Base-by-base conservation (phyloP, 2,113 vertebrate species). In the Nematolebias whitei region DNA sequence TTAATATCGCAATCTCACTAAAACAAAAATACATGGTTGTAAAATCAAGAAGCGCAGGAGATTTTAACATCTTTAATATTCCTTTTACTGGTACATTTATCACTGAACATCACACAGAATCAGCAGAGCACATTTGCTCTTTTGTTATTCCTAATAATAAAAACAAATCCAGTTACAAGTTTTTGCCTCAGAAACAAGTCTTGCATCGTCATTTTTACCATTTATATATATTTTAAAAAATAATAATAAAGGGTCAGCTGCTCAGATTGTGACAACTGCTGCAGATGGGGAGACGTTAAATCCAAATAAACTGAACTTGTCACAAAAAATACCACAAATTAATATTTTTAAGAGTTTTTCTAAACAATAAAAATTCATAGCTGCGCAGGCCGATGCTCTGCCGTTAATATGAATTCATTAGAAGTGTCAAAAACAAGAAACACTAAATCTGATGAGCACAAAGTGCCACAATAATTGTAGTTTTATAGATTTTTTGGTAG, bases 101-200 rank as follows among this genome's bases (percentile, higher is more conserved):
- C 89, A 90, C 85, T 89, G 77, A 88, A 88, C 85, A 88, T 87
- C 83, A 92, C 87, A 88, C 74, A 73, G 57, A 87, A 77, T 80
- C 20, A 82, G 78, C 78, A 70, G 84, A 87, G 80, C 80, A 68
- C 60, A 58, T 32, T 60, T 35, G 87, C 78, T 71, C 72, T 60
- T 83, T 76, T 71, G 61, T 82, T 76, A 64, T 82, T 79, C 87
- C 85, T 77, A 60, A 80, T 76, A 72, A 69, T 71, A 81, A 76
- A 69, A 81, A 71, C 73, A 35, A 35, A 35, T 29, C 26, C 71
- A 71, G 53, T 87, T 79, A 82, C 80, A 85, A 64, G 41, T 73
- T 76, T 50, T 78, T 39, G 20, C 64, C 80, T 81, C 82, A 68
- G 68, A 76, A 79, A 79, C 62, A 82, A 66, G 81, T 73, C 81